Evolutionary conservation across 2,888 invertebrate genomes (phyloP).

Genomic region (Apamea crenata): DNA sequence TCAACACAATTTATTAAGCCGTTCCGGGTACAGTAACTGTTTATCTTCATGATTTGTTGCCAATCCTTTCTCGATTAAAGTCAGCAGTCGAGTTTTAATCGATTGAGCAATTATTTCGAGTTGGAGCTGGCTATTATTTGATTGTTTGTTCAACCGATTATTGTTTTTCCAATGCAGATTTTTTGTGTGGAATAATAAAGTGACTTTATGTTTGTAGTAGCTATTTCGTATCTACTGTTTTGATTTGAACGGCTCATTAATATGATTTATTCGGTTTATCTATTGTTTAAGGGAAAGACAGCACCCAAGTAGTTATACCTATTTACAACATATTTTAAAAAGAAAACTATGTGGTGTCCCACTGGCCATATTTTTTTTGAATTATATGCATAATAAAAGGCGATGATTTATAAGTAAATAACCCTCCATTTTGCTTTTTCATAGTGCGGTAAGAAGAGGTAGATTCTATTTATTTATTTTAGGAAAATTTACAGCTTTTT

Average conservation of each 20-base stretch:
- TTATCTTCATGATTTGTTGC: slow-evolving; percentile 68
- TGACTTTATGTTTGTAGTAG: background rate
- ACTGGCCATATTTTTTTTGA: background rate
- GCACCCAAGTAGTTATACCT: background rate
- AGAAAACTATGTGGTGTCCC: background rate
- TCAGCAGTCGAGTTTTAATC: slow-evolving; percentile 57
- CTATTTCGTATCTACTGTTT: slow-evolving; percentile 16
- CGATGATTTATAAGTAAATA: too few relatives aligned
- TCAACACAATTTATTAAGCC: slow-evolving; percentile 62
- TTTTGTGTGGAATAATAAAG: background rate
- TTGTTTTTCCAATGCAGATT: slow-evolving; percentile 21
- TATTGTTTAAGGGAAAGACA: slow-evolving; percentile 31
- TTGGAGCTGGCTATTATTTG: slow-evolving; percentile 39
- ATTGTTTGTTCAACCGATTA: slow-evolving; percentile 43
- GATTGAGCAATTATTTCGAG: slow-evolving; percentile 60
- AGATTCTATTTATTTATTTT: too few relatives aligned
- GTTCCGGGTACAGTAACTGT: slow-evolving; percentile 46
- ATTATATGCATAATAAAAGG: too few relatives aligned
- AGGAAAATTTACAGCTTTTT: too few relatives aligned
- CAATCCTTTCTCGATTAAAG: slow-evolving; percentile 64
- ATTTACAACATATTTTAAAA: background rate
- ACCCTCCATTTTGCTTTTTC: too few relatives aligned
- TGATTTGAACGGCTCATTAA: slow-evolving; percentile 1
- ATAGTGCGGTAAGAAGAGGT: too few relatives aligned
- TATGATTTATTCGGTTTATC: slow-evolving; percentile 33